Evolutionary conservation across 2,797 vertebrate genomes (phyloP), one percentile per base, ranked within the genome.

Genomic region (Selene dorsalis): DNA sequence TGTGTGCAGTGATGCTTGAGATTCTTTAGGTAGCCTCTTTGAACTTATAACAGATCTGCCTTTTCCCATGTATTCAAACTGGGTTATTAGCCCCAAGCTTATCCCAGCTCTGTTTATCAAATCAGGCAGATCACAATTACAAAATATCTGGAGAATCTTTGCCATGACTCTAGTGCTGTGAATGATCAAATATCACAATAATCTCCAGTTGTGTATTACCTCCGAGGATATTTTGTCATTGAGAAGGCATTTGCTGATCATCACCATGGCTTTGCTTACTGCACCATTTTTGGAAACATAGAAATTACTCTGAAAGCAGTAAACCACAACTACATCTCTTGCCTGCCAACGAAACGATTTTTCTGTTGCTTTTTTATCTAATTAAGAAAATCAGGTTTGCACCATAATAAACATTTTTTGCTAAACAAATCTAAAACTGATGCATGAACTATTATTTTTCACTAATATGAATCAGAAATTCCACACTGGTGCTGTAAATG

Each of bases 371-470:
- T 83, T 58, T 75, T 28, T 32, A 68, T 64, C 63, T 18, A 52
- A 70, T 79, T 52, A 41, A 69, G 26, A 67, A 86, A 84, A 77
- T 66, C 20, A 26, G 57, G 64, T 85, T 78, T 78, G 12, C 41
- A n/a, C 20, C n/a, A 13, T 38, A 57, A 76, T 20, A 24, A 65
- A 24, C 26, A 20, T 60, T 8, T 24, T 28, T 39, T 22, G 50
- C 65, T 52, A 41, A 82, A 68, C 6, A 66, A 65, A n/a, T 52
- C 22, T 20, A 52, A n/a, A 38, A 38, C 16, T 26, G 43, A 48
- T 70, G 22, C 16, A 32, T 10, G 68, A 45, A n/a, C 52, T 13
- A 59, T n/a, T n/a, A n/a, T n/a, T n/a, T n/a, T n/a, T n/a, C n/a
- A n/a, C n/a, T n/a, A n/a, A n/a, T n/a, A n/a, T n/a, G n/a, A n/a